phyloP scores from a whole-genome alignment of 2,888 invertebrate genomes.

The Brenthis daphne region DNA sequence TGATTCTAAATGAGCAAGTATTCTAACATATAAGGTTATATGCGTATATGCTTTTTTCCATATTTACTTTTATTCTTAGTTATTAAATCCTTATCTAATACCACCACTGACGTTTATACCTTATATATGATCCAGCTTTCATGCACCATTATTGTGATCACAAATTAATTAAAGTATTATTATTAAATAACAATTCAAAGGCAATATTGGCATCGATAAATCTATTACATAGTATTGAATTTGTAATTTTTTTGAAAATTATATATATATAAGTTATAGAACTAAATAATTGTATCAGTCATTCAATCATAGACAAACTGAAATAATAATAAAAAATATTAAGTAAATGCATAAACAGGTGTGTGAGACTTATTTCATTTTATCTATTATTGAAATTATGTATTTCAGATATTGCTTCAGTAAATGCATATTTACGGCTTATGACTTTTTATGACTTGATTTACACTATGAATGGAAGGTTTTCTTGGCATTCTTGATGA shows the following conservation, averaged over 20 bases:
- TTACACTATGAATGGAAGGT: conserved; percentile 8
- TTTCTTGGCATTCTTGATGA: not conserved
- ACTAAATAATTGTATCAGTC: not conserved
- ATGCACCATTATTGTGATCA: conserved; percentile 33
- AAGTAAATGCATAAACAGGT: conserved; percentile 8
- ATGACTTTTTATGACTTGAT: too few species aligned
- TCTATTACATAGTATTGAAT: conserved; percentile 2
- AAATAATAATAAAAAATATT: conserved; percentile 1
- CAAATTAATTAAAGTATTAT: conserved; percentile 38
- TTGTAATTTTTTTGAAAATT: not conserved
- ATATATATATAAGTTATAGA: too few species aligned
- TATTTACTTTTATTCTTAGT: too few species aligned
- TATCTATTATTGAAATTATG: conserved; percentile 17
- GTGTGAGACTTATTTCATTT: conserved; percentile 1
- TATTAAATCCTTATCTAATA: not conserved
- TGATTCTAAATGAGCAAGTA: too few species aligned
- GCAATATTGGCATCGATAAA: conserved; percentile 60
- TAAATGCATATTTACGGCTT: not conserved
- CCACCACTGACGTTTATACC: conserved; percentile 33
- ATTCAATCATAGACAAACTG: conserved; percentile 12
- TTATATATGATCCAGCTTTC: conserved; percentile 61
- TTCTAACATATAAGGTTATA: too few species aligned
- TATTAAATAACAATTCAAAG: conserved; percentile 48
- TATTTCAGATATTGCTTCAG: not conserved
- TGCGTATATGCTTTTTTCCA: too few species aligned